Percentiles rank a stretch among this genome's conserved stretches.
Conservation (phyloP, 2,113 vertebrate species). For the Entosphenus tridentatus region DNA sequence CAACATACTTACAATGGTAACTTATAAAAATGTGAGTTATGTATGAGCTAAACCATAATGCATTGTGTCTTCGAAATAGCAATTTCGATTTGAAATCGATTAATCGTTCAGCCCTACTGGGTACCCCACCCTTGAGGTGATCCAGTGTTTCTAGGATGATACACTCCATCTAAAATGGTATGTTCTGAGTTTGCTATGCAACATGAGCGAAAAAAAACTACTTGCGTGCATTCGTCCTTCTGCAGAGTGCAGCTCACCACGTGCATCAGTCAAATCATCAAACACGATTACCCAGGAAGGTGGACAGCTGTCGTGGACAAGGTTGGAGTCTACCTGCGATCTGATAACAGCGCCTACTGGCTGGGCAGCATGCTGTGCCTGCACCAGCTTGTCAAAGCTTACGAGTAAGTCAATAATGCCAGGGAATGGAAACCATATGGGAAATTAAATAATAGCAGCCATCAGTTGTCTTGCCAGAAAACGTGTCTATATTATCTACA, state of each 20-base stretch:
- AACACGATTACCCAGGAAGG: slow-evolving; percentile 80
- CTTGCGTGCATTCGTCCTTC: slow-evolving; percentile 4
- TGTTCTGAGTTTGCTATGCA: no score
- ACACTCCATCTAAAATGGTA: no score
- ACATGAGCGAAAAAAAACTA: no score
- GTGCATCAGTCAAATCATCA: slow-evolving; percentile 96
- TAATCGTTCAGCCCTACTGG: no score
- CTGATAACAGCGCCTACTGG: slow-evolving; percentile 76
- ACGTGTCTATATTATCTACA: not conserved
- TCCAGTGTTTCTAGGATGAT: no score
- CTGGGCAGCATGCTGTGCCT: slow-evolving; percentile 93
- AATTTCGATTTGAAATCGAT: no score
- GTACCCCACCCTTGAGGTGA: no score
- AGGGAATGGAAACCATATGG: not conserved
- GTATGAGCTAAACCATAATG: no score
- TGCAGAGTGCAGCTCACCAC: slow-evolving; percentile 88
- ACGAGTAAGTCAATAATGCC: slow-evolving; percentile 46
- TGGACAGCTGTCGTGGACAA: slow-evolving; percentile 96
- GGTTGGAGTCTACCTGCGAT: slow-evolving; percentile 89
- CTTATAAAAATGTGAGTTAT: no score
- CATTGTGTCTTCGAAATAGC: no score
- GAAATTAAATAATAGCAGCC: not conserved
- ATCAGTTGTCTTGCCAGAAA: not conserved
- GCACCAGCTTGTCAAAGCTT: slow-evolving; percentile 96
- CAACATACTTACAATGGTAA: no score